Evolutionary conservation across 2,113 vertebrate genomes (phyloP).

Genomic region (Caranx ignobilis): DNA sequence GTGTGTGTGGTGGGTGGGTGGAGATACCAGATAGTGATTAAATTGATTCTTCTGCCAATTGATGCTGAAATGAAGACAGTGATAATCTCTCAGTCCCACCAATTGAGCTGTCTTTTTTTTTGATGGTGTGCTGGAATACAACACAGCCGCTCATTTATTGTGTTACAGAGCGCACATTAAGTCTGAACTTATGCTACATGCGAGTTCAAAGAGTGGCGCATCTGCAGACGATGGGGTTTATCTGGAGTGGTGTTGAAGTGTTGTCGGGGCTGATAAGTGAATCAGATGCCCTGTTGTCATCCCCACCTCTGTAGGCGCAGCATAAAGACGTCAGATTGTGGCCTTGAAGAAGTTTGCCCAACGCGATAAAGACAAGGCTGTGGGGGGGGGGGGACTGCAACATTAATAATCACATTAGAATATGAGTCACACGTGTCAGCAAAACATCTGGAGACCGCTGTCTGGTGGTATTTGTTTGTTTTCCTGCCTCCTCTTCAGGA

Average conservation of each 20-base stretch:
- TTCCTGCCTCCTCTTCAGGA: constrained; percentile 31
- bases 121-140: constrained; percentile 41
- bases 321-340: constrained; percentile 54
- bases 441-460: constrained; percentile 59
- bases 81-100: constrained; percentile 62
- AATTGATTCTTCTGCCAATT: constrained; percentile 72
- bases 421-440: constrained; percentile 68
- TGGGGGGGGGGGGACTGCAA: constrained; percentile 40
- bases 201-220: constrained; percentile 61
- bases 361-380: constrained; percentile 58
- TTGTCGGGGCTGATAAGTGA: constrained; percentile 45
- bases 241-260: constrained; percentile 53
- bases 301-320: constrained; percentile 43
- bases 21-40: constrained; percentile 65
- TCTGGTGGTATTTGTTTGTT: constrained; percentile 71
- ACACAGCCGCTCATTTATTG: constrained; percentile 51
- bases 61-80: constrained; percentile 65
- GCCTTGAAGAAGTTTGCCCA: constrained; percentile 58
- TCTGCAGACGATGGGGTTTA: constrained; percentile 53
- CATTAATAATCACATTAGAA: constrained; percentile 64
- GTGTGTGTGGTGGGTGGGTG: constrained; percentile 29
- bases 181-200: constrained; percentile 34
- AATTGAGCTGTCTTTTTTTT: constrained; percentile 41
- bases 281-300: constrained; percentile 44
- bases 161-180: constrained; percentile 49